Conservation (phyloP, 2,888 invertebrate species). For the Rhagonycha fulva region DNA sequence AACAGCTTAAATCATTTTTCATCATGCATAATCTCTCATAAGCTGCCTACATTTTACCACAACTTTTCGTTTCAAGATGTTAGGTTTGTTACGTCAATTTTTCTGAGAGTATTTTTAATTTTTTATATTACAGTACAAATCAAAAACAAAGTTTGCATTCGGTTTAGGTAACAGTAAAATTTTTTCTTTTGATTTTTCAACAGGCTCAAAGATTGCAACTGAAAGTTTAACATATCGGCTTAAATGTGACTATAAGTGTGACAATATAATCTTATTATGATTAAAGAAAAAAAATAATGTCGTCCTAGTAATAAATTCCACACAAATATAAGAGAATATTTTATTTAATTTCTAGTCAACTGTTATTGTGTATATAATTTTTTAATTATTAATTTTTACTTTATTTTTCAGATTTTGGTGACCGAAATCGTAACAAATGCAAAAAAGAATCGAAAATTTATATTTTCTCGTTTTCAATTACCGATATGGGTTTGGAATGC, state of each 20-base stretch:
- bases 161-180: not conserved
- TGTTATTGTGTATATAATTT: too few species aligned
- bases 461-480: slow-evolving; percentile 63
- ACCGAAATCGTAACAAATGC: not conserved
- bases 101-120: not conserved
- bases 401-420: not conserved
- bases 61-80: slow-evolving; percentile 65
- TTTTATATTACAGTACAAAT: not conserved
- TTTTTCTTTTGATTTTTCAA: not conserved
- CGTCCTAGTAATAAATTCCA: not conserved
- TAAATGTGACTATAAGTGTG: not conserved
- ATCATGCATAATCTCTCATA: not conserved
- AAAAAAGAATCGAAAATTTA: slow-evolving; percentile 22
- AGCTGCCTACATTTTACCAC: not conserved
- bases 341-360: not conserved
- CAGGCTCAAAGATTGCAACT: not conserved
- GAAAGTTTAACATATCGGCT: not conserved
- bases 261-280: not conserved
- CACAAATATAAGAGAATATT: too few species aligned
- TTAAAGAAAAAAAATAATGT: not conserved
- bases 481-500: slow-evolving; percentile 75
- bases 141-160: not conserved
- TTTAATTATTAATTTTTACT: slow-evolving; percentile 43
- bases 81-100: slow-evolving; percentile 61
- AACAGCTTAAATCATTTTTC: not conserved